These are phyloP conservation scores for Hylyphantes graminicola DNA, from an alignment of 1,140 invertebrate species.

Conservation along the genomic window DNA sequence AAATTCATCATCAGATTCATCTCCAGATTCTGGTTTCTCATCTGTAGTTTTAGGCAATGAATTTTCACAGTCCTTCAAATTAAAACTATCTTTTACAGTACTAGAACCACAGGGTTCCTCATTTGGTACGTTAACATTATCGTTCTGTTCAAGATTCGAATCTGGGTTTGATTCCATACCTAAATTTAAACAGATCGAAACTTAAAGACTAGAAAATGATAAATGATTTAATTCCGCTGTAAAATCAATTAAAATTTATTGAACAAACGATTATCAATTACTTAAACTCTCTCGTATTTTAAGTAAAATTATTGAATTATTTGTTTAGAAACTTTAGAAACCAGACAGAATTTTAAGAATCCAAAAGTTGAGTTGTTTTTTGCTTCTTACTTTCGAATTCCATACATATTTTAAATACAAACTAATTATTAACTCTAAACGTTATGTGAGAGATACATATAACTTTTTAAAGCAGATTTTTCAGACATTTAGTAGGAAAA, in stretches of 20 bases:
- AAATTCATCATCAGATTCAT: constrained; percentile 34
- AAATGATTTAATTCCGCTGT: no score
- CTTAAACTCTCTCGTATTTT: no score
- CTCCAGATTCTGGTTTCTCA: neutral
- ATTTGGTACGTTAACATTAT: neutral
- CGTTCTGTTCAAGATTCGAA: neutral
- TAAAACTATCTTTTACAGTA: neutral
- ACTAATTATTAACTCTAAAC: no score
- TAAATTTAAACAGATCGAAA: neutral
- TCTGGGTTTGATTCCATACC: neutral
- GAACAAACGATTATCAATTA: no score
- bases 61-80: constrained; percentile 9
- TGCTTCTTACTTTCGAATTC: neutral
- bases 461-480: no score
- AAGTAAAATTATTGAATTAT: neutral
- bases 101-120: neutral
- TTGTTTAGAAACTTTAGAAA: neutral
- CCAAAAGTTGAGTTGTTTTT: neutral
- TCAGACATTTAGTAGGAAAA: no score
- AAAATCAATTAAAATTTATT: no score
- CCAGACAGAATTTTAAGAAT: no score
- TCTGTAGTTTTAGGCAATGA: constrained; percentile 1
- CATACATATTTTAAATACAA: no score
- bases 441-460: no score
- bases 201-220: neutral